Evolutionary conservation across 2,797 vertebrate genomes (phyloP), one percentile per base, ranked within the genome.

Genomic region (Helarctos malayanus): DNA sequence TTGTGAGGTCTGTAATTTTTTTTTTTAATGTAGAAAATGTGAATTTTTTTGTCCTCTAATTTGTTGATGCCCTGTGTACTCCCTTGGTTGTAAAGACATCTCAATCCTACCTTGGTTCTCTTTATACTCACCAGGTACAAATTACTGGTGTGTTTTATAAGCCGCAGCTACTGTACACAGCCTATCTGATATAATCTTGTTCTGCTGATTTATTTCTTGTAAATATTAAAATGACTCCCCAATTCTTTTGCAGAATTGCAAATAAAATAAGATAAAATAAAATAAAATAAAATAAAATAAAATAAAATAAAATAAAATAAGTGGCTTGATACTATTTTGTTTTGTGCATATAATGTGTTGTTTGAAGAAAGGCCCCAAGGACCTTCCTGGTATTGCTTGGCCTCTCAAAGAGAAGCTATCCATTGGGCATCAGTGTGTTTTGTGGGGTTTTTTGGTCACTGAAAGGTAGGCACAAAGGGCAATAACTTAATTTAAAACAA

Each of bases 1-100:
- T 98, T 98, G 98, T 98, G 98, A 99, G 98, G 99, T 98, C 98
- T 99, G 98, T 99, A 99, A 99, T 99, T 99, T 98, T 99, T 98
- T 38, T 98, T 98, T 99, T 98, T 97, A 97, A 99, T 99, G 98
- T 99, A 99, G 98, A 99, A 99, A 99, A 99, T 99, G 99, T 99
- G 99, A 99, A 99, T 98, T 98, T 92, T 98, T 98, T 98, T 97
- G 98, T 98, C 97, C 97, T 96, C 94, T 98, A 97, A 97, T 98
- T 98, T 98, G 97, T 97, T 98, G 94, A 97, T 96, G 87, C 89
- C 87, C 75, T 98, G 96, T 98, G 97, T 98, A 97, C 90, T 97
- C 97, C 97, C 95, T 98, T 98, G 76, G 98, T 97, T 98, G 98
- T 98, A 98, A 98, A 99, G 98, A 98, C 98, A 98, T 94, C 96